Evolutionary conservation across 2,113 vertebrate species (phyloP), one percentile per base, ranked within the genome.

Genomic region (human): DNA sequence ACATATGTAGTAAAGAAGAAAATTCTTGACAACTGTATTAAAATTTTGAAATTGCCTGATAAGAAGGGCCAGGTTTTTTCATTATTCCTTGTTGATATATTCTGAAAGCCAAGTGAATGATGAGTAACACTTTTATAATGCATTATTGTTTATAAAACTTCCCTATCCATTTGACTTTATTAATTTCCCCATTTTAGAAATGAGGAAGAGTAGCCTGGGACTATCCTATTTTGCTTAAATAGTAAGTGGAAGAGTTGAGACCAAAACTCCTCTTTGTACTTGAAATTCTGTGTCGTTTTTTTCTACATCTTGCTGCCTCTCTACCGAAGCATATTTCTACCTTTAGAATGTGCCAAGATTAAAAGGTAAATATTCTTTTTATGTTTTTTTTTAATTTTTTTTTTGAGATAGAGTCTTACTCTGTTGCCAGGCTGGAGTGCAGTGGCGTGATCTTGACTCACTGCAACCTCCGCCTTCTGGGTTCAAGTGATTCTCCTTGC

Each of bases 171-270:
- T 59, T 90, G 43, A 87, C 43, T 40, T 57, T 84, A 45, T 93
- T 87, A 45, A 70, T 95, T 80, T 80, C 6, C 16, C 45, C 50
- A 20, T 95, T 86, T 95, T 89, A 85, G 57, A 90, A 85, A 72
- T 27, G 25, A 92, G 48, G 23, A 87, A 35, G 25, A 27, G 10
- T 90, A 13, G 25, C n/a, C 5, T 93, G 38, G 17, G n/a, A 16
- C 23, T 64, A 22, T 48, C 17, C n/a, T 11, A 70, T 3, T 38
- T 55, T 0, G 1, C 68, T 50, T 72, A 90, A 76, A 32, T 22
- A 80, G 30, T 59, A 84, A 91, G 17, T 83, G 38, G 14, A 40
- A 72, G 32, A 92, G 35, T 45, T 93, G 80, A 83, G 45, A 83
- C 16, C 27, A 75, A 30, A 95, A 32, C 30, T 88, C 12, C 5